These are phyloP conservation scores for Pelosia muscerda DNA, from an alignment of 2,888 invertebrate genomes.

Conservation along the genomic window DNA sequence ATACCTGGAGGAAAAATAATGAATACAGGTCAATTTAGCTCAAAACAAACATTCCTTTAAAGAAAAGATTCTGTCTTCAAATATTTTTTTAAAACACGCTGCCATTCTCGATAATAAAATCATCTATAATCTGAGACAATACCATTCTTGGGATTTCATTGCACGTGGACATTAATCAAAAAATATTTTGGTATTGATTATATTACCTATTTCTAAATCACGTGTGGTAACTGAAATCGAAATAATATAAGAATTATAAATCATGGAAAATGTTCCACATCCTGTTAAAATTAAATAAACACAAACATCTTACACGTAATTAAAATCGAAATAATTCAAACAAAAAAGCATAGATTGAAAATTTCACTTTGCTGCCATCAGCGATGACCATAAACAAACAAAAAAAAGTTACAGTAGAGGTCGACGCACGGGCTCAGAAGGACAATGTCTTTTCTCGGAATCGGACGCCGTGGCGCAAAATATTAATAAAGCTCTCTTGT, in stretches of 20 bases:
- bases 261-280: not conserved
- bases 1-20: too few relatives aligned
- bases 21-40: too few relatives aligned
- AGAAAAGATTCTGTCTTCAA: too few relatives aligned
- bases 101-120: too few relatives aligned
- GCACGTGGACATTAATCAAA: too few relatives aligned
- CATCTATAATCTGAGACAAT: too few relatives aligned
- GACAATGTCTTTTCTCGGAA: constrained; percentile 81
- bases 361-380: constrained; percentile 38
- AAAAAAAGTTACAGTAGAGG: constrained; percentile 62
- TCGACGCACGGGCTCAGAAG: constrained; percentile 70
- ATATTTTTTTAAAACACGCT: too few relatives aligned
- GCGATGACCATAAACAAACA: constrained; percentile 63
- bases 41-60: too few relatives aligned
- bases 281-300: not conserved
- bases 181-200: too few relatives aligned
- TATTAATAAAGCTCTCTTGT: constrained; percentile 65
- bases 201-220: not conserved
- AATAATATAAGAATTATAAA: not conserved
- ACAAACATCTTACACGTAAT: not conserved
- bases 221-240: not conserved
- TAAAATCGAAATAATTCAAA: constrained; percentile 20
- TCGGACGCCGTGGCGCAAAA: constrained; percentile 65
- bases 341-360: constrained; percentile 49
- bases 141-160: too few relatives aligned